These are phyloP conservation scores for Caenorhabditis tropicalis DNA, from an alignment of 1,140 invertebrate genomes.

Conservation along the genomic window DNA sequence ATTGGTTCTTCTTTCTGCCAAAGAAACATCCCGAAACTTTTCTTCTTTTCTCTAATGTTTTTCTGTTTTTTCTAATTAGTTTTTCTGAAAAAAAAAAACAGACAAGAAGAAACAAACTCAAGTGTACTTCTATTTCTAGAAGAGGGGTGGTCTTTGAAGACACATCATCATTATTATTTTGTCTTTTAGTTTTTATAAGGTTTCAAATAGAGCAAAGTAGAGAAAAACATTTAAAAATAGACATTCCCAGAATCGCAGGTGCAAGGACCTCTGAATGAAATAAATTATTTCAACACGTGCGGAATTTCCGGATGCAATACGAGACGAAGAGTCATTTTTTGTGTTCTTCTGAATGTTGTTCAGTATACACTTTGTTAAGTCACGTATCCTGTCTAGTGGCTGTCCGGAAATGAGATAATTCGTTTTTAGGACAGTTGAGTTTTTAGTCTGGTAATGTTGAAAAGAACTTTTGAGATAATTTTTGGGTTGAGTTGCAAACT, in stretches of 20 bases:
- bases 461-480: no score
- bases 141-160: background rate
- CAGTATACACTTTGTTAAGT: background rate
- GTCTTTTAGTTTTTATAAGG: background rate
- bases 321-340: no score
- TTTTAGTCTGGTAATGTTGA: no score
- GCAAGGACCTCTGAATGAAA: background rate
- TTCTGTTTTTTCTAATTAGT: background rate
- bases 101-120: background rate
- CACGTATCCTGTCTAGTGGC: no score
- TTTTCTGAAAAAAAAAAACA: background rate
- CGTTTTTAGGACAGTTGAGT: no score
- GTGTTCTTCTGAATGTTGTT: background rate
- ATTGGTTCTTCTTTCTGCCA: background rate
- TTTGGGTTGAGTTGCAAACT: no score
- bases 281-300: no score
- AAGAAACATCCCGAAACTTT: background rate
- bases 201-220: background rate
- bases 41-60: background rate
- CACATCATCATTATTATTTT: background rate
- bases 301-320: no score
- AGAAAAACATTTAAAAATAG: background rate
- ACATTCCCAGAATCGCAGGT: background rate
- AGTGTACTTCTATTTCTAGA: constrained; percentile 25
- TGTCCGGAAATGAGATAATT: no score